Evolutionary conservation across 2,888 invertebrate species (phyloP), one percentile per base, ranked within the genome.

Genomic region (Nomada goodeniana): DNA sequence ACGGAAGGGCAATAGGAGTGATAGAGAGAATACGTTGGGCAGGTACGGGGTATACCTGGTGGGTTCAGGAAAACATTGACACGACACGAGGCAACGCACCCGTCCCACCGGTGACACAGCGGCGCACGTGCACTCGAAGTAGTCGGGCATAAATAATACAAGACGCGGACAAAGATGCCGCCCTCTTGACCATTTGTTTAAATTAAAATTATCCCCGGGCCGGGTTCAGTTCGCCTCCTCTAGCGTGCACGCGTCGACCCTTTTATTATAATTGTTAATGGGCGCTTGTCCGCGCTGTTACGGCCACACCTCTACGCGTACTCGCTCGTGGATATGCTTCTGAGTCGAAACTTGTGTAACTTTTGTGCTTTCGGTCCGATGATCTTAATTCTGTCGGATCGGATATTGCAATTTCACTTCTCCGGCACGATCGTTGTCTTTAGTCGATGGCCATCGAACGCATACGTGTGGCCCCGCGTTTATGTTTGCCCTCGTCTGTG

Each of bases 151-250:
- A 93, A 94, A 94, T 94, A 94, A 93, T 93, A 91, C 91, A 90
- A 92, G 93, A 93, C 93, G 90, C 90, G 92, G 92, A 93, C 93
- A 94, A 94, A 94, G 93, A 93, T 91, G 93, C 93, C 93, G 93
- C 93, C 92, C 93, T 90, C 90, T 86, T 90, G 91, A 91, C 92
- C 93, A 93, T 93, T 94, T 93, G 93, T 94, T 94, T 93, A 92
- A 93, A 94, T 93, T 93, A 93, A 93, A 93, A 93, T 93, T 92
- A 93, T 93, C 91, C 90, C 87, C 73, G 64, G 65, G 63, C 75
- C 71, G 57, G 61, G 68, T 57, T 53, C 68, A 74, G 75, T 69
- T 47, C 71, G 73, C 70, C 83, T 80, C 65, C 63, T 76, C 82
- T 53, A 70, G 70, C 70, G 67, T 79, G 63, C 70, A 53, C 75